Base-by-base conservation (phyloP, 2,113 vertebrate genomes). In the Hemiprocne comata region DNA sequence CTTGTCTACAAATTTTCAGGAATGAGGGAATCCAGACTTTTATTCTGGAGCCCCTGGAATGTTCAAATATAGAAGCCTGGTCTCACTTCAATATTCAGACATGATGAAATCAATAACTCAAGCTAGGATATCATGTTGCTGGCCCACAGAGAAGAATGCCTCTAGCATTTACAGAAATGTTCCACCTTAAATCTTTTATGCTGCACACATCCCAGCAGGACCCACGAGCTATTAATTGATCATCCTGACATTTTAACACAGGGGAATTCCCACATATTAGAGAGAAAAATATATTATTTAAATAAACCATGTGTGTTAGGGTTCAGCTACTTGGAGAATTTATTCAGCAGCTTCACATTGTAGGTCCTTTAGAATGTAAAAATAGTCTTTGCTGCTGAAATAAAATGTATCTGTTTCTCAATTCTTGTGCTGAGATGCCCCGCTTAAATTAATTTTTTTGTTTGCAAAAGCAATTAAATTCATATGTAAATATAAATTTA, bases 341-440 rank as follows among this genome's bases (percentile, higher is more conserved):
- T 53, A 77, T 60, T 90, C 93, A 90, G 85, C 88, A 90, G 93
- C 81, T 73, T 89, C 70, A 54, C 42, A 17, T 31, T 77, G 48
- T 42, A 67, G 34, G 54, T 79, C 76, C 74, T 73, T 82, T 55
- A 61, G 44, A 19, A 11, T 11, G 50, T 66, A 89, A 80, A 81
- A 77, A 25, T 25, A 40, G 48, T 76, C 36, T 61, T 89, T 94
- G 93, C 81, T 95, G 93, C 93, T 91, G 92, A 93, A 90, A 65
- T 61, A 69, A 82, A 90, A 75, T n/a, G 11, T 64, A 12, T 64
- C 60, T 70, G 29, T 69, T 89, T 76, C 72, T 77, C 57, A 42
- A 4, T 73, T 65, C 38, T 40, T 85, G 33, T 54, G 65, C 83
- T 73, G 89, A 57, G 62, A 79, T 86, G 38, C 36, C 64, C 67